Evolutionary conservation across 2,888 invertebrate species (phyloP).

Genomic region (Amphipoea oculea): DNA sequence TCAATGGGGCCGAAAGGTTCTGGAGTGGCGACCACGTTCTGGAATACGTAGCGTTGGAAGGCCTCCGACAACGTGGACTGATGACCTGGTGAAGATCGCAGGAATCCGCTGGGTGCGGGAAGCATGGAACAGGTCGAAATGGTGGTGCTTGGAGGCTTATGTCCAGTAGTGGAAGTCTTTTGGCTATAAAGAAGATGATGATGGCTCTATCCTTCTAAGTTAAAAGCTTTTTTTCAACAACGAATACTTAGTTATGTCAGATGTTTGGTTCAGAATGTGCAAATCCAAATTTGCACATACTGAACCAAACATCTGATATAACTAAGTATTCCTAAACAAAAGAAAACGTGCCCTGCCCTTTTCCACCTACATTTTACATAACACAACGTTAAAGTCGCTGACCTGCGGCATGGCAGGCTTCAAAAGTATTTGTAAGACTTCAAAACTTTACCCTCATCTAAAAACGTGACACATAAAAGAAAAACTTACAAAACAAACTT

Average conservation of each 20-base stretch:
- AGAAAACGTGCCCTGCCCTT: slow-evolving; percentile 18
- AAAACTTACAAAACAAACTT: slow-evolving; percentile 24
- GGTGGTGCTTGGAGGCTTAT: neutral
- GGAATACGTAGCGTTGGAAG: too few species aligned
- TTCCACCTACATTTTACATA: slow-evolving; percentile 27
- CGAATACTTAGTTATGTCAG: too few species aligned
- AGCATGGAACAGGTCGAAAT: neutral
- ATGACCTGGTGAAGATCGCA: too few species aligned
- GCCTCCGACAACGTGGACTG: too few species aligned
- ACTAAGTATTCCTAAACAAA: neutral
- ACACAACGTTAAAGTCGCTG: slow-evolving; percentile 23
- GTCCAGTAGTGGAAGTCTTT: neutral
- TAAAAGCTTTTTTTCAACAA: neutral
- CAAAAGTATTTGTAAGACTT: slow-evolving; percentile 45
- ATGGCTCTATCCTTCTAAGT: neutral
- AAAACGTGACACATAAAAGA: slow-evolving; percentile 40
- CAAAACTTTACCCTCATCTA: slow-evolving; percentile 34
- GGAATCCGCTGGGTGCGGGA: neutral
- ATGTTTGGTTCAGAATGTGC: too few species aligned
- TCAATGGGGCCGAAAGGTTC: too few species aligned
- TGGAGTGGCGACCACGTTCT: too few species aligned
- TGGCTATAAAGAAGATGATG: neutral
- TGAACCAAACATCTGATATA: neutral
- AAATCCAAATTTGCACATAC: neutral
- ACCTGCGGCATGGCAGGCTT: slow-evolving; percentile 13